Base-by-base conservation (phyloP, 2,113 vertebrate species). In the Aepyceros melampus region DNA sequence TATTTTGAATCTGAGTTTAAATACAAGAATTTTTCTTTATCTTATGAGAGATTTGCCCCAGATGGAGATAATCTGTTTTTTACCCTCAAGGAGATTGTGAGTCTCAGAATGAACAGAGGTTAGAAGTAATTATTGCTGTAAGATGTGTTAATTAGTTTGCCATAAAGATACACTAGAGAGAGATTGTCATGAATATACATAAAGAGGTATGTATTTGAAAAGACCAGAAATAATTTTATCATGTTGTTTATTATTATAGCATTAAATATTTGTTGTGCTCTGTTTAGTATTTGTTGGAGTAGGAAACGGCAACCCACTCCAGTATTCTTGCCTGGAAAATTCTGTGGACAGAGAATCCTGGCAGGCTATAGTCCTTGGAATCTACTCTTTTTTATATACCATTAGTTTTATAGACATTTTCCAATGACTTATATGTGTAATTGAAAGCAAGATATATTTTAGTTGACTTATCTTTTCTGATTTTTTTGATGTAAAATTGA, bases 1-100 rank as follows among this genome's bases (percentile, higher is more conserved):
- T 95, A 21, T 79, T 94, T 96, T 84, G 56, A 47, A 82, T 86
- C 11, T 83, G 53, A 89, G 64, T 95, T 91, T 94, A 84, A 95
- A 86, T 83, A 78, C 33, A 56, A 23, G 0, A 76, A 5, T 19
- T 83, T 96, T 49, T 81, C 71, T 76, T 90, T 78, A 27, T 83
- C 85, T 89, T 64, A 87, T 5, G 55, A 82, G 56, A 84, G 14
- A 40, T 31, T 36, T 87, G 23, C 14, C 14, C 12, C 27, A 89
- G 19, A 74, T 84, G 9, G 89, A 47, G 27, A 58, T 47, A 47
- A 49, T n/a, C 8, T 31, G 49, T 45, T 89, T 58, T 97, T 90
- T 60, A 36, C 17, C 21, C 55, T 87, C 6, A 87, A 76, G 43
- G 55, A n/a, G 14, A 31, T 56, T 64, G 33, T 92, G 84, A 89